These are phyloP conservation scores for Trichopria drosophilae DNA, from an alignment of 2,888 invertebrate species.

Conservation along the genomic window DNA sequence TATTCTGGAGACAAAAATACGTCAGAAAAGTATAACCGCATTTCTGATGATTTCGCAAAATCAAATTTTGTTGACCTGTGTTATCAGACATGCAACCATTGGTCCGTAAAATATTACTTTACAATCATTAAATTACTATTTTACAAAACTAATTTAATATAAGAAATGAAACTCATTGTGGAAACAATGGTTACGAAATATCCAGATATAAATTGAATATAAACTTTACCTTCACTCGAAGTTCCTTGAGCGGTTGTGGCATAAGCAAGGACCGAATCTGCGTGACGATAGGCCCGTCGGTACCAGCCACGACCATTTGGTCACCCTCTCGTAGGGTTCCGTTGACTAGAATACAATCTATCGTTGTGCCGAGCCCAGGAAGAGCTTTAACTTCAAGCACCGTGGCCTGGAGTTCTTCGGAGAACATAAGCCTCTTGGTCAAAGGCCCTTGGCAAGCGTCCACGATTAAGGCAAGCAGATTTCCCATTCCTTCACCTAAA, in stretches of 20 bases:
- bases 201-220: neutral
- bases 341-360: conserved; percentile 97
- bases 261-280: conserved; percentile 95
- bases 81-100: too few species aligned
- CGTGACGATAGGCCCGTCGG: conserved; percentile 97
- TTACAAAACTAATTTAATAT: too few species aligned
- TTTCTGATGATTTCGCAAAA: too few species aligned
- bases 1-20: too few species aligned
- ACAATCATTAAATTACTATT: too few species aligned
- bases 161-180: too few species aligned
- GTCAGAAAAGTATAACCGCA: too few species aligned
- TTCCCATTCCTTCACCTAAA: conserved; percentile 96
- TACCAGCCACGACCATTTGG: conserved; percentile 92
- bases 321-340: conserved; percentile 92
- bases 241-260: conserved; percentile 97
- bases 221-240: conserved; percentile 82
- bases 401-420: conserved; percentile 87
- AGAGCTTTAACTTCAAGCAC: conserved; percentile 92
- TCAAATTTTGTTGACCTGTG: too few species aligned
- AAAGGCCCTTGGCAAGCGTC: conserved; percentile 89
- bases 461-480: conserved; percentile 89
- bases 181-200: too few species aligned
- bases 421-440: conserved; percentile 86
- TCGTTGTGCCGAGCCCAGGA: conserved; percentile 95
- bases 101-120: too few species aligned